Conservation (phyloP, 2,113 vertebrate genomes). For the Vombatus ursinus region DNA sequence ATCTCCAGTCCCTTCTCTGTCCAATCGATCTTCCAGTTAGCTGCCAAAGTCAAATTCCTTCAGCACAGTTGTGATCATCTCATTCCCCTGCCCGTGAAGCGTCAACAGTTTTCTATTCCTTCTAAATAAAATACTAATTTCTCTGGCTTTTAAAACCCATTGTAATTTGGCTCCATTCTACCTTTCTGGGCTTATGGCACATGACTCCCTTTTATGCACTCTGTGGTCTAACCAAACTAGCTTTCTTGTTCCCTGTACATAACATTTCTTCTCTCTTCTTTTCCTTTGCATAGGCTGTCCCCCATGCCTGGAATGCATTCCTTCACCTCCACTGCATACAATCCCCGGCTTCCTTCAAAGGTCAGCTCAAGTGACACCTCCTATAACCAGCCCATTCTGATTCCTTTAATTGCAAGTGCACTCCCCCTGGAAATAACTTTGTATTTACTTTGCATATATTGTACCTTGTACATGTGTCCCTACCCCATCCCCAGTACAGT, state of each 20-base stretch:
- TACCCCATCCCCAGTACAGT: neutral
- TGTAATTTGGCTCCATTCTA: neutral
- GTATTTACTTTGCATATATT: neutral
- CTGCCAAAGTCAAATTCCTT: neutral
- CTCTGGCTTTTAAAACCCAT: neutral
- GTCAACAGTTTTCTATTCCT: neutral
- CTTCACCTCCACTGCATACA: neutral
- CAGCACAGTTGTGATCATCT: neutral
- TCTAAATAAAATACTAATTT: neutral
- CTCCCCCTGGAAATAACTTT: neutral
- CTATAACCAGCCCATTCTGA: neutral
- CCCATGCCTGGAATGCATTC: neutral
- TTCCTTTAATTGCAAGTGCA: neutral
- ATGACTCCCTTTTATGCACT: neutral
- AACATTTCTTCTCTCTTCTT: constrained; percentile 2
- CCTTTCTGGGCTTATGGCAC: neutral
- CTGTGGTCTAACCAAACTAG: neutral
- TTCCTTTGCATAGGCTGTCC: neutral
- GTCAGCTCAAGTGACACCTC: neutral
- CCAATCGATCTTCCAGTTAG: neutral
- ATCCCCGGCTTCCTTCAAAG: neutral
- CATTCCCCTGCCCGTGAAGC: neutral
- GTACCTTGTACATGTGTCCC: neutral
- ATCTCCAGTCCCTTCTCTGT: neutral
- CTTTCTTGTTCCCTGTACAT: neutral